Evolutionary conservation across 35 echinoderm and acorn worm genomes (phyloP).

Genomic region (Amphiura filiformis): DNA sequence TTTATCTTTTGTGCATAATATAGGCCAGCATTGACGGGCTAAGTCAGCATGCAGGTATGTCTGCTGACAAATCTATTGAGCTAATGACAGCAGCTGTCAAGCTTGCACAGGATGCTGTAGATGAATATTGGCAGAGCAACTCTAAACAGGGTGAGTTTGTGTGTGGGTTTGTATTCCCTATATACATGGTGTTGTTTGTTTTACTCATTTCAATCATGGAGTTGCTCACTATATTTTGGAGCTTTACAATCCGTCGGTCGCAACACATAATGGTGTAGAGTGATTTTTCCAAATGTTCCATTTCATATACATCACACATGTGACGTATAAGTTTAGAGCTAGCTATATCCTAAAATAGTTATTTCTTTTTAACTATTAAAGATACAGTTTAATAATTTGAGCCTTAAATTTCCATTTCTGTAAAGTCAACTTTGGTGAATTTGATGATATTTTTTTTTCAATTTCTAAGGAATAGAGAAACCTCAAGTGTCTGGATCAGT

Average conservation of each 20-base stretch:
- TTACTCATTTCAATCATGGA: neutral
- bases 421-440: neutral
- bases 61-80: slow-evolving; percentile 14
- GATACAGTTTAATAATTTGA: too few species aligned
- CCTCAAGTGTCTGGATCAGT: slow-evolving; percentile 45
- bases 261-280: too few species aligned
- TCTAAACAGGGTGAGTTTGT: neutral
- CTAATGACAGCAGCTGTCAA: neutral
- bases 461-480: slow-evolving; percentile 36
- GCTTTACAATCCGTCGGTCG: neutral
- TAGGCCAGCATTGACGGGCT: slow-evolving; percentile 42
- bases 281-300: too few species aligned
- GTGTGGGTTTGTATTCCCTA: neutral
- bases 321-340: too few species aligned
- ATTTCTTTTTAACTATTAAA: too few species aligned
- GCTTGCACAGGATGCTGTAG: slow-evolving; percentile 45
- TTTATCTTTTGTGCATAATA: neutral
- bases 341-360: too few species aligned
- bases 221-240: neutral
- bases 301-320: too few species aligned
- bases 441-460: neutral
- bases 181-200: neutral
- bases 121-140: slow-evolving; percentile 50
- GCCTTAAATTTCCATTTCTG: too few species aligned
- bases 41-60: slow-evolving; percentile 2